Conservation (phyloP, 2,888 invertebrate genomes). For the Ormyrus pomaceus region DNA sequence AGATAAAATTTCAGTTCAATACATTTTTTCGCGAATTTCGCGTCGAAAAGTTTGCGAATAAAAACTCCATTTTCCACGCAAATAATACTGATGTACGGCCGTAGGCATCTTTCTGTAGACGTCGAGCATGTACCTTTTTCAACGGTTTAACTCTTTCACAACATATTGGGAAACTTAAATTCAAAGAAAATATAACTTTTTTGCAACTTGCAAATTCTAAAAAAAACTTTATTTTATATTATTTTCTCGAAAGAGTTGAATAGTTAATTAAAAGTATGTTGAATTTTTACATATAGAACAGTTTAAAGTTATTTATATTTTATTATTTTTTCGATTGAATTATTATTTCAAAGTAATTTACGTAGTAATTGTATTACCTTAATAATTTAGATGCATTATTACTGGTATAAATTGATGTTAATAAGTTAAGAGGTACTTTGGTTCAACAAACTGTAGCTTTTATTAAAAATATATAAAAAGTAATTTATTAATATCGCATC, state of each 20-base stretch:
- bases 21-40: too few relatives aligned
- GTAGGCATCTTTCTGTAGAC: constrained; percentile 39
- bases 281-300: too few relatives aligned
- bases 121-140: constrained; percentile 30
- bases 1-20: too few relatives aligned
- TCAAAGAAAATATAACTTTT: not conserved
- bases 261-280: too few relatives aligned
- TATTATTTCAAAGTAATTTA: too few relatives aligned
- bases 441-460: not conserved
- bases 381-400: not conserved
- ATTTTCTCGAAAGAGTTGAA: not conserved
- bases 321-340: too few relatives aligned
- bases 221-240: not conserved
- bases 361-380: not conserved
- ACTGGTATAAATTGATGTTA: not conserved
- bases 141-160: constrained; percentile 3
- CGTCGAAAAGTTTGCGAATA: too few relatives aligned
- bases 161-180: not conserved
- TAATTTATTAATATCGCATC: too few relatives aligned
- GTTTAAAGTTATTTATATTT: too few relatives aligned
- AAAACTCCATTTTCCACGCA: not conserved
- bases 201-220: too few relatives aligned
- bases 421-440: not conserved
- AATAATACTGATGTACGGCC: not conserved
- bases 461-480: not conserved